Percentiles rank a stretch among this genome's conserved stretches.
Evolutionary conservation across 2,797 vertebrate genomes (phyloP).

Genomic region (Pelodytes ibericus): DNA sequence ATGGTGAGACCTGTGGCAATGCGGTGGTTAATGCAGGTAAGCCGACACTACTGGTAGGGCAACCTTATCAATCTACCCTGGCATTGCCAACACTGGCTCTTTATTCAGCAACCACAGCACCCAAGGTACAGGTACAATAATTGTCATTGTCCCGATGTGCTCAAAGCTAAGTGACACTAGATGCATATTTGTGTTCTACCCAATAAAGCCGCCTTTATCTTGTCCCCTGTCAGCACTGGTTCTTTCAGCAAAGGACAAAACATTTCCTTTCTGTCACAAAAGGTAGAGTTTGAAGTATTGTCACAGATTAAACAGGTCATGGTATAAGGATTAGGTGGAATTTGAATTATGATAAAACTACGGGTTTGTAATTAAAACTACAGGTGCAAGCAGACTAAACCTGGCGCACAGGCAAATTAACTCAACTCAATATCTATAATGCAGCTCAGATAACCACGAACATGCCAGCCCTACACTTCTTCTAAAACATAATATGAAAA

Average conservation of each 20-base stretch:
- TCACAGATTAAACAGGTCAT: constrained; percentile 23
- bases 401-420: not conserved
- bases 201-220: constrained; percentile 26
- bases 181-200: constrained; percentile 22
- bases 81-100: constrained; percentile 27
- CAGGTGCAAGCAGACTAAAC: not conserved
- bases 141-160: constrained; percentile 10
- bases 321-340: constrained; percentile 25
- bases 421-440: not conserved
- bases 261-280: constrained; percentile 34
- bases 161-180: constrained; percentile 13
- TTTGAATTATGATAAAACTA: constrained; percentile 45
- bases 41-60: constrained; percentile 16
- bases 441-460: too few relatives aligned
- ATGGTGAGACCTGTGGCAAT: not conserved
- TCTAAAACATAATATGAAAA: too few relatives aligned
- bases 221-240: constrained; percentile 10
- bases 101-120: constrained; percentile 7
- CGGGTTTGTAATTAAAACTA: constrained; percentile 23
- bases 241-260: constrained; percentile 14
- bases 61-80: constrained; percentile 19
- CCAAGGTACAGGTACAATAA: constrained; percentile 42
- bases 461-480: too few relatives aligned
- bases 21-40: constrained; percentile 9
- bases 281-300: constrained; percentile 8